A percentile compares a stretch with the other conserved stretches of the same genome.
Conservation (phyloP, 1,140 invertebrate species). For the Proctacanthus coquilletti region DNA sequence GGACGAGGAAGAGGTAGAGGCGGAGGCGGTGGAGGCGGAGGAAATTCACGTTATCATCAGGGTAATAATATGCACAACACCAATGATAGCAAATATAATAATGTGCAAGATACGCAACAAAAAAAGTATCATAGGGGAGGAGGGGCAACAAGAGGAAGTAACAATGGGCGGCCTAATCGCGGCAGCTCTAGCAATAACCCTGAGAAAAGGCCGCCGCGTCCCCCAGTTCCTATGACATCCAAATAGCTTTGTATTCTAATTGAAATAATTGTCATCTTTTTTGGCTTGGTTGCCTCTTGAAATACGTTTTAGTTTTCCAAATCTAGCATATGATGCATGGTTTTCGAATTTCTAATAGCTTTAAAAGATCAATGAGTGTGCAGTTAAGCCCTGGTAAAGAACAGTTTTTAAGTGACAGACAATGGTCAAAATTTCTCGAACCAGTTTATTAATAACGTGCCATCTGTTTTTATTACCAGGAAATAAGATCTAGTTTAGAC, state of each 20-base stretch:
- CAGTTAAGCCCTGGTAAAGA: too few relatives aligned
- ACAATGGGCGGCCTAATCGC: neutral
- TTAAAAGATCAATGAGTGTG: too few relatives aligned
- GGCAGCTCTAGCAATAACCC: neutral
- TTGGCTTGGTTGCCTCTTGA: neutral
- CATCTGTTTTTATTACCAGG: too few relatives aligned
- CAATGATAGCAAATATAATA: constrained; percentile 1
- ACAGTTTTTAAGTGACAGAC: too few relatives aligned
- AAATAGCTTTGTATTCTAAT: neutral
- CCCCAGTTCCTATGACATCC: neutral
- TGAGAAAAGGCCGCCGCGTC: neutral
- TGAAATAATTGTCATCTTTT: neutral
- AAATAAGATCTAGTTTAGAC: too few relatives aligned
- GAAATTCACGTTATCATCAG: constrained; percentile 26
- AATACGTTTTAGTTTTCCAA: too few relatives aligned
- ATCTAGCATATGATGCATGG: too few relatives aligned
- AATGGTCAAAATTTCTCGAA: too few relatives aligned
- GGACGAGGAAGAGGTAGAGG: constrained; percentile 22
- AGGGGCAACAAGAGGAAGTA: neutral
- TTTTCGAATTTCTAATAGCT: too few relatives aligned
- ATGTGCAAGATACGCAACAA: neutral
- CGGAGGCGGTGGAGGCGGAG: constrained; percentile 12
- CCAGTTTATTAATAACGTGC: too few relatives aligned
- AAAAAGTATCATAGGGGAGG: neutral
- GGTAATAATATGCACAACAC: constrained; percentile 6